Base-by-base conservation (phyloP, 1,140 invertebrate species). In the Drosophila parabipectinata region DNA sequence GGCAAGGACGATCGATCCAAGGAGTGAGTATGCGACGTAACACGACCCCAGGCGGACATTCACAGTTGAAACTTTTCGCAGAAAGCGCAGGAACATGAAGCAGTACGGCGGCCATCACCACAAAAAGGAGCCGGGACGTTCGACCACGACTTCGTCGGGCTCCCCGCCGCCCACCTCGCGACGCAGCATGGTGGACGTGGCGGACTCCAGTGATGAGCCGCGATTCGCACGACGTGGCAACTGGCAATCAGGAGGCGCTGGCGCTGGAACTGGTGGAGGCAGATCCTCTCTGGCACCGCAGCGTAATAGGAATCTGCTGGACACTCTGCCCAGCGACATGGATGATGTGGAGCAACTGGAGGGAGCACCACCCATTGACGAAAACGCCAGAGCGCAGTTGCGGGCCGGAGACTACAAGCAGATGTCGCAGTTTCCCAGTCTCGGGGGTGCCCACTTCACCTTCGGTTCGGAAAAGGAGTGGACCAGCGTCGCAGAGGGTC, bases 1-100 rank as follows among this genome's bases (percentile, higher is more conserved):
- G 72, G 79, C 76, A 91, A 91, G 81, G 90, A 91, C 74, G 80
- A 91, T 91, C 89, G 90, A 89, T 87, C 76, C 50, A 91, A 90
- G 69, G 89, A 84, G 90, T 91, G 75, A 77, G 90, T 84, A 53
- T 21, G 18, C 28, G 24, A 80, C 68, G 60, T 77, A 63, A 68
- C 52, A 54, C 21, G 21, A 21, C 8, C 48, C 6, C 18, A 47
- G 9, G 3, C 8, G n/a, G 9, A 21, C 9, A 8, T 47, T 10
- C 18, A 47, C 3, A 12, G 45, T 7, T n/a, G 4, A n/a, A 21
- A 50, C 0, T 50, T n/a, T 12, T 54, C 37, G 2, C 34, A 91
- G 90, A 4, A 91, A 91, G 47, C 90, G 90, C 8, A 53, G 61
- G 28, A 91, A 90, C 9, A 90, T 91, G 85, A 91, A 88, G 32